Conservation (phyloP, 2,113 vertebrate genomes). For the Halichoerus grypus region DNA sequence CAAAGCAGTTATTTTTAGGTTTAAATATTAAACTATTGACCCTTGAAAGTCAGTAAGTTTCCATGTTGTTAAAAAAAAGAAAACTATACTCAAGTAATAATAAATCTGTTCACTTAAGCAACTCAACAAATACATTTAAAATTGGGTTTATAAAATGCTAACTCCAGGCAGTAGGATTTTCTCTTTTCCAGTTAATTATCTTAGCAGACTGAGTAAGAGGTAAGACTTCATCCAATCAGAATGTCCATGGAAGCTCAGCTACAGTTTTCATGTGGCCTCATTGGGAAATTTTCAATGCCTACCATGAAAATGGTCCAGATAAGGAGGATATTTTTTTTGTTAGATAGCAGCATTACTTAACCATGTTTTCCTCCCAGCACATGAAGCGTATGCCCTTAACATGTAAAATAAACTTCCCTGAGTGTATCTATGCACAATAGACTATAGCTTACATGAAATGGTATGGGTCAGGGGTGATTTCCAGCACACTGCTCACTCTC, state of each 20-base stretch:
- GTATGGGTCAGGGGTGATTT: background rate
- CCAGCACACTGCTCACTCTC: background rate
- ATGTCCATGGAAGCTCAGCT: background rate
- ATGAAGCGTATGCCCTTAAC: background rate
- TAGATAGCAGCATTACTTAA: background rate
- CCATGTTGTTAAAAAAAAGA: background rate
- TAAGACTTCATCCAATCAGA: background rate
- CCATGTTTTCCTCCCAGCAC: background rate
- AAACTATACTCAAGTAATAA: slow-evolving; percentile 44
- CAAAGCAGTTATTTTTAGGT: slow-evolving; percentile 51
- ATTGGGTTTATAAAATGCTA: background rate
- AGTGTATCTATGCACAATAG: background rate
- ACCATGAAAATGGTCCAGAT: background rate
- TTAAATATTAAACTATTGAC: slow-evolving; percentile 14
- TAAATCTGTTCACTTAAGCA: background rate
- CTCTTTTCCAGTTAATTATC: background rate
- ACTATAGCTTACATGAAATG: background rate
- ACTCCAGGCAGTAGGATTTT: background rate
- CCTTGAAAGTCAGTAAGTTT: background rate
- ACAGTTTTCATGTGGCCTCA: background rate
- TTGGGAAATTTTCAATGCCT: background rate
- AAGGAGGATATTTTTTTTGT: background rate
- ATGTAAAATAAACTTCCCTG: background rate
- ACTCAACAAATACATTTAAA: slow-evolving; percentile 25
- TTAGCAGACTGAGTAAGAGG: background rate